A percentile compares a stretch with the other conserved stretches of the same genome.
phyloP scores from a whole-genome alignment of 2,113 vertebrate genomes.

The Paratilapia polleni region DNA sequence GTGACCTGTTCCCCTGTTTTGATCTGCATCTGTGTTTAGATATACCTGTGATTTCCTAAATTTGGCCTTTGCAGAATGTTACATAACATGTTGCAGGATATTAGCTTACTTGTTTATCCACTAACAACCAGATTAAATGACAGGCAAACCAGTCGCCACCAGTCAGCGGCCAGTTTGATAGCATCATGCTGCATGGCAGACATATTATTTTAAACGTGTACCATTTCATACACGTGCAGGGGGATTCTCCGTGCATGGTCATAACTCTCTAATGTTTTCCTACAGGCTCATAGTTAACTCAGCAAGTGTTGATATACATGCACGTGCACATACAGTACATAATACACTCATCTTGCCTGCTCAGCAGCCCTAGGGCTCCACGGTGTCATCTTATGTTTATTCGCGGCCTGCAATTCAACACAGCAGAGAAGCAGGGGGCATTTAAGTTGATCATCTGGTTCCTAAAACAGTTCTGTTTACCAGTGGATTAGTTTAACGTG shows the following conservation, averaged over 20 bases:
- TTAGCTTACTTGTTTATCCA: not conserved
- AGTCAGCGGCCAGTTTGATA: not conserved
- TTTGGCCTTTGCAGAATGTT: not conserved
- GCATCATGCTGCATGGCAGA: not conserved
- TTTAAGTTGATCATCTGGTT: not conserved
- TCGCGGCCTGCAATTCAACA: not conserved
- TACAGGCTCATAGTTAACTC: conserved; percentile 12
- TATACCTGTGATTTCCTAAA: not conserved
- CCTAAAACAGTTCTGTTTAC: conserved; percentile 24
- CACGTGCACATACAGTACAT: not conserved
- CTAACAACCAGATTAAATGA: not conserved
- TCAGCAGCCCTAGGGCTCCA: not conserved
- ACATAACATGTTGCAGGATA: not conserved
- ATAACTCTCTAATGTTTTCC: conserved; percentile 38
- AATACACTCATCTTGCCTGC: conserved; percentile 8
- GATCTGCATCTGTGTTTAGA: not conserved
- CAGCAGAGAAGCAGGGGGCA: not conserved
- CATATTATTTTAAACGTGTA: conserved; percentile 29
- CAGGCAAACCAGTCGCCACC: not conserved
- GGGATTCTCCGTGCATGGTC: not conserved
- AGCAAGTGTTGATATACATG: conserved; percentile 18
- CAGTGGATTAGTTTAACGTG: not conserved
- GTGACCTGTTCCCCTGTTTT: conserved; percentile 6
- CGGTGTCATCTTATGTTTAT: conserved; percentile 1
- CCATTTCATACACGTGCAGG: conserved; percentile 12